These are phyloP conservation scores for Vipera latastei DNA, from an alignment of 2,797 vertebrate species.

Conservation along the genomic window DNA sequence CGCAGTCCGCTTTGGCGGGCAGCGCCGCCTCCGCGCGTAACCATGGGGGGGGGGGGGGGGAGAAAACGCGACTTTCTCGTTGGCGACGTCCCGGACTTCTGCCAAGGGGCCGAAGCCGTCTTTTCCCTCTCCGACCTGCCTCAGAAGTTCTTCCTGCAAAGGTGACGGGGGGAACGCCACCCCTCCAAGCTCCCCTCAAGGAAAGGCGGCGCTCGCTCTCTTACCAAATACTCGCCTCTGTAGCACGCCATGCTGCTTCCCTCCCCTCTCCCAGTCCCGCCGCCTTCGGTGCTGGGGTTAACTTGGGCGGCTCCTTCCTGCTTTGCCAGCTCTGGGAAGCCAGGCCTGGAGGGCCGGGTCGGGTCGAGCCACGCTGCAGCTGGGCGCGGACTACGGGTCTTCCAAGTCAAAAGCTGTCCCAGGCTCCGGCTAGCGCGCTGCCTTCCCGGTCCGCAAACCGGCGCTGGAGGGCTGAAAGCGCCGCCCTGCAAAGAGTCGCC, in stretches of 20 bases:
- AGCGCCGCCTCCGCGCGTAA: neutral
- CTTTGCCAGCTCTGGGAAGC: neutral
- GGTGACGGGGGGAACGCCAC: neutral
- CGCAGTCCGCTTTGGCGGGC: neutral
- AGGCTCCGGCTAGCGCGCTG: neutral
- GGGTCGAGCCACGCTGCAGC: neutral
- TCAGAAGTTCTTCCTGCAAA: neutral
- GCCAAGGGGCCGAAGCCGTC: neutral
- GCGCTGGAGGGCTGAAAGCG: neutral
- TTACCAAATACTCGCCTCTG: conserved; percentile 46
- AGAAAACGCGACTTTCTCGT: neutral
- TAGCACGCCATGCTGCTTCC: conserved; percentile 31
- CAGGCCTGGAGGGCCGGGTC: neutral
- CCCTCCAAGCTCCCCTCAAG: neutral
- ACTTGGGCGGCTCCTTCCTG: neutral
- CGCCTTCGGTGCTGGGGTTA: neutral
- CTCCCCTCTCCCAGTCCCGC: neutral
- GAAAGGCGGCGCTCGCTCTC: neutral
- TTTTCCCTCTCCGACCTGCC: neutral
- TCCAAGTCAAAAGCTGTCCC: too few relatives aligned
- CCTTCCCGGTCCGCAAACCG: neutral
- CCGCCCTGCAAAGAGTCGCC: neutral
- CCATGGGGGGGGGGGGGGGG: accelerated
- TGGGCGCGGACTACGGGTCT: neutral
- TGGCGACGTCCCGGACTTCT: too few relatives aligned